phyloP scores from a whole-genome alignment of 2,113 vertebrate genomes.

The Lampris incognitus region DNA sequence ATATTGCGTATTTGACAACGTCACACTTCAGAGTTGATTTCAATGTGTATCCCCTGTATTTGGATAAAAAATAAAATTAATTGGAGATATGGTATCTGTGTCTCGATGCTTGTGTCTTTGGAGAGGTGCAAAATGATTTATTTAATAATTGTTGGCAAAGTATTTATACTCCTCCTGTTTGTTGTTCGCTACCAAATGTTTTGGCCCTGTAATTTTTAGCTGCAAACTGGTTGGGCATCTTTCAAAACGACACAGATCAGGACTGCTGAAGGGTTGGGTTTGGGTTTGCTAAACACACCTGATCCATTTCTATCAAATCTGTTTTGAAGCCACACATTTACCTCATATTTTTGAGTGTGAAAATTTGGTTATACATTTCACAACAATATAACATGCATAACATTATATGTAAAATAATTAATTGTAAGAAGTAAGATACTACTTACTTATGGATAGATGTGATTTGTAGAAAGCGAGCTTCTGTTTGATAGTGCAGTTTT shows the following conservation, averaged over 20 bases:
- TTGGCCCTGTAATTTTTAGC: constrained; percentile 29
- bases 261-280: constrained; percentile 37
- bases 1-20: constrained; percentile 52
- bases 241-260: constrained; percentile 42
- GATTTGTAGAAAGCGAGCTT: too few species aligned
- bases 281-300: constrained; percentile 45
- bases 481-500: too few species aligned
- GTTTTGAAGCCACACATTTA: constrained; percentile 32
- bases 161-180: constrained; percentile 56
- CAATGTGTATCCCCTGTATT: constrained; percentile 33
- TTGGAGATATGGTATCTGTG: constrained; percentile 29
- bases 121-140: constrained; percentile 47
- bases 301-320: constrained; percentile 57
- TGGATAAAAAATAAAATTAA: constrained; percentile 33
- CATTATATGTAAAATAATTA: too few species aligned
- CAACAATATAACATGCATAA: too few species aligned
- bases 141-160: constrained; percentile 44
- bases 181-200: constrained; percentile 43
- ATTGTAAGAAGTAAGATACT: too few species aligned
- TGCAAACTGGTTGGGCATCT: constrained; percentile 15
- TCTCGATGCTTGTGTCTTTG: constrained; percentile 41
- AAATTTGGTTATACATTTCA: too few species aligned
- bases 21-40: constrained; percentile 55
- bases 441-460: too few species aligned
- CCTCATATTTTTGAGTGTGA: neutral